Evolutionary conservation across 2,113 vertebrate genomes (phyloP).

Genomic region (Sceloporus undulatus): DNA sequence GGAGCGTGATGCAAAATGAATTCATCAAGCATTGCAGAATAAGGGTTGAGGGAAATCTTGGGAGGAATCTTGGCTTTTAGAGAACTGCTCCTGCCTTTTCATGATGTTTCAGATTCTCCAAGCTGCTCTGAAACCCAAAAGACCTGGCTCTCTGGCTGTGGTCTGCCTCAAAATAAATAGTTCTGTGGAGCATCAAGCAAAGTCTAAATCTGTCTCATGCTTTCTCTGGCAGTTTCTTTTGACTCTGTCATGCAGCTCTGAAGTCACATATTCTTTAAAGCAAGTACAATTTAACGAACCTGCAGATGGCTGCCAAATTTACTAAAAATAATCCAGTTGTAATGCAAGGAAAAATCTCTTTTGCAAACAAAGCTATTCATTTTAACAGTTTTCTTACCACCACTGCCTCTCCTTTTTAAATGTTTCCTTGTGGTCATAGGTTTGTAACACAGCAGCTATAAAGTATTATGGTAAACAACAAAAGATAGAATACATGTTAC

Average conservation of each 20-base stretch:
- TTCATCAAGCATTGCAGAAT: neutral
- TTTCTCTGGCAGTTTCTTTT: constrained; percentile 7
- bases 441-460: neutral
- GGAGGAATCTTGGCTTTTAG: neutral
- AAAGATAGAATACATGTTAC: neutral
- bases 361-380: constrained; percentile 10
- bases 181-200: neutral
- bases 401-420: neutral
- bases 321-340: constrained; percentile 4
- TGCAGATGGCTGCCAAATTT: neutral
- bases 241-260: neutral
- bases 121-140: neutral
- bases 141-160: neutral
- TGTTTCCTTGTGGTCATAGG: neutral
- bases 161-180: constrained; percentile 13
- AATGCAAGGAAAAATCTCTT: neutral
- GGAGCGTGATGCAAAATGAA: neutral
- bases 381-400: neutral
- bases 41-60: too few species aligned
- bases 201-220: neutral
- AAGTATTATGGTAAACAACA: neutral
- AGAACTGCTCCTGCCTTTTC: neutral
- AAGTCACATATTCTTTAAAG: neutral
- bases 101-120: constrained; percentile 14
- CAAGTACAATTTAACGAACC: constrained; percentile 8